Evolutionary conservation across 2,888 invertebrate species (phyloP), one percentile per base, ranked within the genome.

Genomic region (Ferrisia virgata): DNA sequence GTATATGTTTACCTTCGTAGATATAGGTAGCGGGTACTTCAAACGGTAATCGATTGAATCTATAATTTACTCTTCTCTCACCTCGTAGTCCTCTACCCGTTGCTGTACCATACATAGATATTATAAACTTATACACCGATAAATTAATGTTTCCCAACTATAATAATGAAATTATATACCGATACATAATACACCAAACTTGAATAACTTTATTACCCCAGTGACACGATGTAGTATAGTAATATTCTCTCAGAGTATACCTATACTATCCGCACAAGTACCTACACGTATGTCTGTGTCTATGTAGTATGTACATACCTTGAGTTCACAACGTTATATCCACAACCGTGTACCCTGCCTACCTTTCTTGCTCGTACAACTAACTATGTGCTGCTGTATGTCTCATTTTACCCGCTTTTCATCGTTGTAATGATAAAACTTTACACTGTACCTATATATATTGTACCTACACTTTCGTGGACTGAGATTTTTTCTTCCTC

Each of bases 151-250:
- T 72, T 31, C 33, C 72, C 9, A 64, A 72, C 72, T 72, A 33
- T 72, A 72, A 64, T 64, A 64, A 72, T 72, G 72, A 72, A 72
- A 72, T 72, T 72, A 72, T 72, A 72, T 72, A 33, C 72, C 72
- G 72, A 72, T 72, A 72, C 72, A 72, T 72, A 72, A 72, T 72
- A 72, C 18, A 64, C 72, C 33, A 33, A 72, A 72, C 33, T 72
- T 72, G 33, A 33, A 72, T 72, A 72, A 72, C 72, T 72, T 33
- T n/a, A 72, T 72, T 72, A 72, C 72, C 72, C 72, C 25, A 72
- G 72, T 72, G 72, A 72, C 72, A 72, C 72, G 72, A 33, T 64
- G 11, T 39, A 8, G 39, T 39, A 39, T 39, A 11, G 6, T 5
- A 39, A 39, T 39, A 39, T 5, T 39, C 11, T 39, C 39, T 11